Conservation (phyloP, 2,113 vertebrate species). For the Sorex fumeus region DNA sequence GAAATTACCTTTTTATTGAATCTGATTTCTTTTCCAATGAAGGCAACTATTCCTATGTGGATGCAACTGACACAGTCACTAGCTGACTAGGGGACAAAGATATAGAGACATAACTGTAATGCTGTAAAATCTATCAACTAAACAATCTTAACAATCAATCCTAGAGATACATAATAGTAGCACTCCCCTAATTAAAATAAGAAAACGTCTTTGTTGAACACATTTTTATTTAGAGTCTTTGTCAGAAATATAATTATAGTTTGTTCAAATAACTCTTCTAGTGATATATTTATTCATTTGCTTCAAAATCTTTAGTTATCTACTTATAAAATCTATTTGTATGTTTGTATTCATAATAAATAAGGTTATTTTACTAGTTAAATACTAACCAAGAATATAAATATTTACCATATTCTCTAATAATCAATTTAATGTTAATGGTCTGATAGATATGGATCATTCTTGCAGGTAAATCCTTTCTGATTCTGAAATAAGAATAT, state of each 20-base stretch:
- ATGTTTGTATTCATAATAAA: not conserved
- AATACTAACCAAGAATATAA: not conserved
- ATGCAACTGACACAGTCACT: not conserved
- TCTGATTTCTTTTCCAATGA: slow-evolving; percentile 4
- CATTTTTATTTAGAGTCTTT: not conserved
- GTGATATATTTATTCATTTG: slow-evolving; percentile 7
- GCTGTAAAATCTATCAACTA: not conserved
- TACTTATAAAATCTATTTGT: slow-evolving; percentile 6
- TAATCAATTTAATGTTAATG: not conserved
- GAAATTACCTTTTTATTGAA: not conserved
- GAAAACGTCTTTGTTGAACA: not conserved
- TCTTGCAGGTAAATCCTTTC: not conserved
- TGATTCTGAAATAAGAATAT: not conserved
- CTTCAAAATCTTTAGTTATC: not conserved
- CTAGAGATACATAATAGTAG: not conserved
- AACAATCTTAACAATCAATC: not conserved
- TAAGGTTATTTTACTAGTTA: not conserved
- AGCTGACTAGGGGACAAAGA: too few species aligned
- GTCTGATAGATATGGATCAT: not conserved
- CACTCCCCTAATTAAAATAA: not conserved
- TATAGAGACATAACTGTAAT: not conserved
- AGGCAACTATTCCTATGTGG: not conserved
- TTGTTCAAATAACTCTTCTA: not conserved
- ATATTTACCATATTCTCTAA: not conserved
- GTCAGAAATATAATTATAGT: not conserved